Conservation (phyloP, 2,888 invertebrate species). For the Eumerus sabulonum region DNA sequence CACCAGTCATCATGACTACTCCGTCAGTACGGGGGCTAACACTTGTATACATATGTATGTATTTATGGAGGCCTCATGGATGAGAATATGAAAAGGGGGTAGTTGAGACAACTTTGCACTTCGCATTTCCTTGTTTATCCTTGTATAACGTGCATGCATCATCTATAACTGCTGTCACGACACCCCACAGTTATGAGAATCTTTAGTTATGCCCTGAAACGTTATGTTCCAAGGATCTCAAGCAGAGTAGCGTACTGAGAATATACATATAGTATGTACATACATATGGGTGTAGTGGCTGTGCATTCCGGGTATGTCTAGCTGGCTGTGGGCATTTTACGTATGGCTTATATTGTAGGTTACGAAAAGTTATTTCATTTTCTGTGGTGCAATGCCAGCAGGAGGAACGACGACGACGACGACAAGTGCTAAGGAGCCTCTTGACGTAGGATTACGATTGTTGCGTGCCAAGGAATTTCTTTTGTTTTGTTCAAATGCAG, state of each 20-base stretch:
- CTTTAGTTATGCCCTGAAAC: conserved; percentile 59
- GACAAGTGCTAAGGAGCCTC: conserved; percentile 52
- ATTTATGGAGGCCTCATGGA: conserved; percentile 57
- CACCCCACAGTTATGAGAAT: conserved; percentile 60
- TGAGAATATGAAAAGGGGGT: conserved; percentile 28
- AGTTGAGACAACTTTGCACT: conserved; percentile 51
- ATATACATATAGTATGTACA: conserved; percentile 16
- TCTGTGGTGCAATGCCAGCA: conserved; percentile 10
- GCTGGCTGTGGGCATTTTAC: conserved; percentile 44
- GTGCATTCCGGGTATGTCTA: background rate
- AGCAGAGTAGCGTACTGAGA: conserved; percentile 15
- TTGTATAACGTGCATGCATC: conserved; percentile 56
- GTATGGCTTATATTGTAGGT: conserved; percentile 16
- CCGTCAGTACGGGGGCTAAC: conserved; percentile 39
- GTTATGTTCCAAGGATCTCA: conserved; percentile 49
- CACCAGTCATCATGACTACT: background rate
- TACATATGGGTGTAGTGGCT: background rate
- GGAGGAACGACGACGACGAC: conserved; percentile 19
- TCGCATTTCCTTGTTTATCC: conserved; percentile 66
- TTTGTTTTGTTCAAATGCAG: conserved; percentile 36
- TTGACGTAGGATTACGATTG: conserved; percentile 62
- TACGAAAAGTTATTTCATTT: conserved; percentile 41
- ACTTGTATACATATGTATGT: too few relatives aligned
- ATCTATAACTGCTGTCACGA: conserved; percentile 59
- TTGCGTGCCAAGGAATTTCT: conserved; percentile 64